Evolutionary conservation across 2,888 invertebrate genomes (phyloP).

Genomic region (Eucriotettix oculatus): DNA sequence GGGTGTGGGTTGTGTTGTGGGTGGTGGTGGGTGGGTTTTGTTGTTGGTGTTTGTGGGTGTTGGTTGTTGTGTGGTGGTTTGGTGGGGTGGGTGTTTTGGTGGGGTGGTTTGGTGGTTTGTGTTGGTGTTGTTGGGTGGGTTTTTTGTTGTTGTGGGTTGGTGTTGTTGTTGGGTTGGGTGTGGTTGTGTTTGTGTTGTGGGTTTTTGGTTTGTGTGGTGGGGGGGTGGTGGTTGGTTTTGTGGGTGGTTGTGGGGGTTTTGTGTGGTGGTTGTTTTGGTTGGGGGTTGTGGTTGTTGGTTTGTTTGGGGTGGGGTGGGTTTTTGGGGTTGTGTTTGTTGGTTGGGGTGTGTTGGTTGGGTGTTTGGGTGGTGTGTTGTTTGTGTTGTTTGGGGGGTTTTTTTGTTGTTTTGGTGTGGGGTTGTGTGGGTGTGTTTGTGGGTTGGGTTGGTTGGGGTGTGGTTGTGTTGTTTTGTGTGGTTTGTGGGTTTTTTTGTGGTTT

Average conservation of each 20-base stretch:
- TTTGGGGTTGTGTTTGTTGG: background rate
- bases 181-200: too few species aligned
- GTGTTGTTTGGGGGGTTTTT: background rate
- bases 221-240: background rate
- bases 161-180: too few species aligned
- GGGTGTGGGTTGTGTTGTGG: background rate
- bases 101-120: background rate
- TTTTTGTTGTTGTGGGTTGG: too few species aligned
- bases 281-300: background rate
- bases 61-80: background rate
- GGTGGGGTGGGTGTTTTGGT: background rate
- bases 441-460: background rate
- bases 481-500: background rate
- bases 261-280: background rate
- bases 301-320: background rate
- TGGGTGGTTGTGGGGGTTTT: background rate
- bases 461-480: background rate
- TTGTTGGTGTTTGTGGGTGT: background rate
- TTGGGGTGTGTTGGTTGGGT: background rate
- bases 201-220: background rate
- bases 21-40: background rate
- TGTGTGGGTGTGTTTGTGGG: background rate
- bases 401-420: background rate
- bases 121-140: background rate
- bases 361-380: background rate